Base-by-base conservation (phyloP, 2,888 invertebrate species). In the Creontiades dilutus region DNA sequence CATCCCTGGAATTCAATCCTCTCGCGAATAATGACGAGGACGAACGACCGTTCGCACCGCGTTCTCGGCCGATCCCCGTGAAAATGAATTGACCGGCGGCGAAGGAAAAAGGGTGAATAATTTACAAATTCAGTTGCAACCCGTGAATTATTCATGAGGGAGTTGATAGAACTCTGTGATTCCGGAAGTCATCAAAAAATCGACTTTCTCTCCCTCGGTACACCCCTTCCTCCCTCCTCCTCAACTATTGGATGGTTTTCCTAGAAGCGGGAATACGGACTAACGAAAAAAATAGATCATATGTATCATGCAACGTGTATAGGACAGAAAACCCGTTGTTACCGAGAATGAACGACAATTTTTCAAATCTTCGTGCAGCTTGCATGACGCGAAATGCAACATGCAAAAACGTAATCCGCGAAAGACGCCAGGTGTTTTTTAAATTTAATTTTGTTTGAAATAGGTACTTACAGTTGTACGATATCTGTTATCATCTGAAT, bases 111-210 rank as follows among this genome's bases (percentile, higher is more conserved):
- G 19, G 37, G 46, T 80, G 78, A 80, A 47, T 80, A 80, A 80
- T 76, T 76, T 76, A 80, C 78, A 80, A 80, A 80, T 80, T 80
- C 78, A 80, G 46, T 80, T 47, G 37, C 37, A 47, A 80, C n/a
- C 19, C 16, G 78, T 80, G 78, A 80, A 80, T 80, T 80, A 80
- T 80, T 80, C 78, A 80, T 80, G 78, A 46, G 46, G 4, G 47
- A 37, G 78, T 47, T 47, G 78, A 80, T 47, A 46, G 47, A 47
- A 80, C 37, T 19, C 78, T 46, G 46, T 80, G 78, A 80, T 80
- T 80, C 78, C 19, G 68, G 68, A 80, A 46, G 78, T 80, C 46
- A 9, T 46, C 78, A 80, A 37, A 37, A 80, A 37, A 80, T 28
- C 47, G 78, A 80, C 47, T 19, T 13, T 16, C 3, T 28, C 78